Evolutionary conservation across 23 tunicate genomes (phyloP), one percentile per base, ranked within the genome.

Genomic region (Ascidia mentula): DNA sequence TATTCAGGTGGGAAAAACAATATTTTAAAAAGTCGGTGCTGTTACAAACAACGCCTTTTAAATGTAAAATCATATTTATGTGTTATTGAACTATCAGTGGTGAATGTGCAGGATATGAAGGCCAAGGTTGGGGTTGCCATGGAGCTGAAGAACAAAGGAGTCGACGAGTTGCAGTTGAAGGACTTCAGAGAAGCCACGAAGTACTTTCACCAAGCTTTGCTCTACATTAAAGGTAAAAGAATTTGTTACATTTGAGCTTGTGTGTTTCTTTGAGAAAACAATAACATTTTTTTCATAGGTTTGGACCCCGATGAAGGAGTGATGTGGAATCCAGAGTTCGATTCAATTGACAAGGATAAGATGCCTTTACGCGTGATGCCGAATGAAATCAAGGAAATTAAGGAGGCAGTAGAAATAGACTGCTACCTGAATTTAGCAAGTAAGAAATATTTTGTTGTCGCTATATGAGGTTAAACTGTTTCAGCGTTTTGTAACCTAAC

Each of bases 251-350:
- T n/a, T n/a, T n/a, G n/a, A n/a, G n/a, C n/a, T n/a, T n/a, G n/a
- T n/a, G n/a, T n/a, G n/a, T n/a, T n/a, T n/a, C n/a, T n/a, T n/a
- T n/a, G n/a, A n/a, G n/a, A n/a, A n/a, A n/a, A n/a, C n/a, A n/a
- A n/a, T n/a, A n/a, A n/a, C n/a, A n/a, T 37, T 28, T 28, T 20
- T 0, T 53, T n/a, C 35, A 22, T 22, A 91, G 97, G 97, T 31
- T 38, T 91, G 24, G 97, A 91, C 82, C 97, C 97, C 20, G 97
- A 91, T 53, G 97, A 91, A 82, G 97, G 91, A 65, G 90, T 91
- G 34, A 61, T 79, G 36, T 89, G 95, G 95, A 89, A 81, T 60
- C 78, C 84, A 0, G 95, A 89, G 59, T 89, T 89, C 69, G 85
- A 89, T 45, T 36, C 80, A 17, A 82, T 91, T 78, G 88, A 86